Evolutionary conservation across 2,797 vertebrate genomes (phyloP).

Genomic region (Neoniphon sammara): DNA sequence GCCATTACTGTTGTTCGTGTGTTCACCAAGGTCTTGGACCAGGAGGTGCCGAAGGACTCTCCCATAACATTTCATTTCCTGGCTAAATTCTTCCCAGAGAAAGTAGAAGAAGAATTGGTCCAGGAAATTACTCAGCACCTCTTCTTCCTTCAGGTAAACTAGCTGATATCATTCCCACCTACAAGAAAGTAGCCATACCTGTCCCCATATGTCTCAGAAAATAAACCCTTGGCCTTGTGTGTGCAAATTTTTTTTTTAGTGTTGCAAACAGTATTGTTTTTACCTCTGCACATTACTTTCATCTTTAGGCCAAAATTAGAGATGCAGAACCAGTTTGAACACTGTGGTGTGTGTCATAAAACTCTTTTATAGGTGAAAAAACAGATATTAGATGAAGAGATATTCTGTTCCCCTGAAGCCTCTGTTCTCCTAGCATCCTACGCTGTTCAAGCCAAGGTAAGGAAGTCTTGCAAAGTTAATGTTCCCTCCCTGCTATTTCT

Average conservation of each 20-base stretch:
- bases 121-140: constrained; percentile 97
- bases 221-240: background rate
- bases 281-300: background rate
- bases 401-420: constrained; percentile 94
- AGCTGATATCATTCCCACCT: background rate
- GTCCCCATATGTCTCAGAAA: background rate
- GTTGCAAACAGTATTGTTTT: too few relatives aligned
- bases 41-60: constrained; percentile 95
- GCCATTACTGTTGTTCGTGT: constrained; percentile 6
- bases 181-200: background rate
- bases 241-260: background rate
- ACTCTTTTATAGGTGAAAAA: constrained; percentile 89
- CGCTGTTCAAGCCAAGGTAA: constrained; percentile 95
- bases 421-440: constrained; percentile 94
- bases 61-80: constrained; percentile 93
- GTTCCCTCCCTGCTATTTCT: background rate
- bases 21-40: constrained; percentile 88
- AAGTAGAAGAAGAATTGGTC: constrained; percentile 93
- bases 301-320: too few relatives aligned
- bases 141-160: constrained; percentile 93
- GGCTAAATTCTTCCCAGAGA: constrained; percentile 96
- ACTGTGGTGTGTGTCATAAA: constrained; percentile 5
- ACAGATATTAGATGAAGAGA: constrained; percentile 95
- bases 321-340: too few relatives aligned
- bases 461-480: background rate